phyloP scores from a whole-genome alignment of 2,797 vertebrate species.

The Tragelaphus eurycerus region DNA sequence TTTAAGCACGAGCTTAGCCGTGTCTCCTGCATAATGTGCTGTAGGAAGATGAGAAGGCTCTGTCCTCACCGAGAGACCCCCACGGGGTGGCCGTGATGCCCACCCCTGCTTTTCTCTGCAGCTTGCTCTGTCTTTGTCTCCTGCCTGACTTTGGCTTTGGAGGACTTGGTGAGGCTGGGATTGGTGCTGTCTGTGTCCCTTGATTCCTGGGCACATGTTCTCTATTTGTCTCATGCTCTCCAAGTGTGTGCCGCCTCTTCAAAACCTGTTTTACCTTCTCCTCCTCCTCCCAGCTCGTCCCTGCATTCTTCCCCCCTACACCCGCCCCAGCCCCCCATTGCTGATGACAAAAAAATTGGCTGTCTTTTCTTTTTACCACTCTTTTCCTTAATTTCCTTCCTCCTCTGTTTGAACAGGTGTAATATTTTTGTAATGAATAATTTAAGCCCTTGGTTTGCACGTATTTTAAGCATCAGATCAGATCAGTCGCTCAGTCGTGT shows the following conservation, averaged over 20 bases:
- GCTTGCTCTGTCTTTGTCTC: neutral
- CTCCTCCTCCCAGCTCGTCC: neutral
- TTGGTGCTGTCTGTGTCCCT: neutral
- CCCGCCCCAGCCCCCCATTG: too few species aligned
- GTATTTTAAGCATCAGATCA: neutral
- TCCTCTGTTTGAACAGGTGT: neutral
- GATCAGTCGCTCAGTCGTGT: too few species aligned
- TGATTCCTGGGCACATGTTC: neutral
- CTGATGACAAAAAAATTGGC: neutral
- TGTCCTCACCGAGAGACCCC: neutral
- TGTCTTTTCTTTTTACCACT: neutral
- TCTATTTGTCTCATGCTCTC: neutral
- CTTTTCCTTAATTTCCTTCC: neutral
- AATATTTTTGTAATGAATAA: neutral
- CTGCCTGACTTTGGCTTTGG: neutral
- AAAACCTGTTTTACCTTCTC: conserved; percentile 9
- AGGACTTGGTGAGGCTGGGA: neutral
- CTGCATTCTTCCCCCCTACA: neutral
- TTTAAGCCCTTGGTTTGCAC: neutral
- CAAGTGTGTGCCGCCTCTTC: neutral
- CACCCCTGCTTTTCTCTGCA: neutral
- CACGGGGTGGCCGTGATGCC: neutral
- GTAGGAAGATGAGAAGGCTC: conserved; percentile 55
- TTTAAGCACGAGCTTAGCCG: conserved; percentile 44
- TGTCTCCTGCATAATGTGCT: conserved; percentile 25